Evolutionary conservation across 2,797 vertebrate species (phyloP).

Genomic region (Crenichthys baileyi): DNA sequence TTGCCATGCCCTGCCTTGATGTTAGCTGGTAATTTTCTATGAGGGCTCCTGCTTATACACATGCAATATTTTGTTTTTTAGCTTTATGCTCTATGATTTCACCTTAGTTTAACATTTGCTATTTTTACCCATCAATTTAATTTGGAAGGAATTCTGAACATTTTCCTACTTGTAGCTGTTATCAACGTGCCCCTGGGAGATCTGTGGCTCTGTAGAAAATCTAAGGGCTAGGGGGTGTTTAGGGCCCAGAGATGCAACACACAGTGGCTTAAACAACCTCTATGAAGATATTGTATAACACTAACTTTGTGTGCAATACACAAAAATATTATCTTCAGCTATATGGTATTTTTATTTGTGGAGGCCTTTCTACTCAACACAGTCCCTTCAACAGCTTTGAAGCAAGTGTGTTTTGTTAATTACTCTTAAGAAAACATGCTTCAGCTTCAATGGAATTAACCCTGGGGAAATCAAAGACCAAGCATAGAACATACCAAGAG

Average conservation of each 20-base stretch:
- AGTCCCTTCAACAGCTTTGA: neutral
- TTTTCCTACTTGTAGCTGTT: neutral
- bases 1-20: neutral
- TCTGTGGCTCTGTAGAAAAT: neutral
- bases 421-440: neutral
- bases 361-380: neutral
- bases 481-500: neutral
- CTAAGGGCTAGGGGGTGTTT: neutral
- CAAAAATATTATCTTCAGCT: neutral
- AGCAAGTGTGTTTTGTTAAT: neutral
- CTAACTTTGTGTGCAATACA: no score
- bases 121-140: slow-evolving; percentile 4
- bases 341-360: neutral
- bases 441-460: neutral
- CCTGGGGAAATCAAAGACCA: neutral
- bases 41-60: neutral
- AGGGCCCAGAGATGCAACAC: neutral
- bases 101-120: neutral
- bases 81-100: neutral
- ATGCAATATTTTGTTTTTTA: neutral
- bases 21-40: neutral
- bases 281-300: no score
- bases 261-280: neutral
- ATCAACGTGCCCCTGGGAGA: neutral
- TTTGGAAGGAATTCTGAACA: neutral